phyloP scores from a whole-genome alignment of 1,140 invertebrate species.

The Magallana ariakensis region DNA sequence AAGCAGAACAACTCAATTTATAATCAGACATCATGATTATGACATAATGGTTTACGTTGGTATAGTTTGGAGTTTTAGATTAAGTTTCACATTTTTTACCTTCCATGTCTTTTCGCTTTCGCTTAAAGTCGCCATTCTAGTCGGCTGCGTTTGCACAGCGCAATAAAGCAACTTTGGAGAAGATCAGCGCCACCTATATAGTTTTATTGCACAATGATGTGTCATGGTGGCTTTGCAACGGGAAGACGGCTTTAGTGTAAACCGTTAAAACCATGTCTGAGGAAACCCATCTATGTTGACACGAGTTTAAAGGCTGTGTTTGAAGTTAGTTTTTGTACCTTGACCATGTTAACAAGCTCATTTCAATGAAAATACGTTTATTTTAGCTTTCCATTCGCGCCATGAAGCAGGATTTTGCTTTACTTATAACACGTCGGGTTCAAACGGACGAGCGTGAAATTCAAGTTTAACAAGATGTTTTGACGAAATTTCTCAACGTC shows the following conservation, averaged over 20 bases:
- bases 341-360: constrained; percentile 23
- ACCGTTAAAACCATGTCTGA: constrained; percentile 31
- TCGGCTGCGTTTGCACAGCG: not conserved
- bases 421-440: constrained; percentile 15
- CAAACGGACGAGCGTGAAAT: not conserved
- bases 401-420: constrained; percentile 11
- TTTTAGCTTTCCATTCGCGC: not conserved
- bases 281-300: constrained; percentile 28
- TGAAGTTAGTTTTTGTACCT: not conserved
- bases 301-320: constrained; percentile 8
- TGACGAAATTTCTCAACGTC: not conserved
- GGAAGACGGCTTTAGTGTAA: constrained; percentile 1
- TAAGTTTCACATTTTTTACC: not conserved
- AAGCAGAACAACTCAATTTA: not conserved
- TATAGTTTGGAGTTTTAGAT: not conserved
- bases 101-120: not conserved
- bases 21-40: too few species aligned
- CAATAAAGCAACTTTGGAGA: not conserved
- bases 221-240: constrained; percentile 22
- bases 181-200: constrained; percentile 21
- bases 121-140: not conserved
- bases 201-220: constrained; percentile 20
- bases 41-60: not conserved
- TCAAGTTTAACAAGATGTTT: not conserved
- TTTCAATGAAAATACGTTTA: not conserved